phyloP scores from a whole-genome alignment of 2,888 invertebrate species.

The Margaritifera margaritifera region DNA sequence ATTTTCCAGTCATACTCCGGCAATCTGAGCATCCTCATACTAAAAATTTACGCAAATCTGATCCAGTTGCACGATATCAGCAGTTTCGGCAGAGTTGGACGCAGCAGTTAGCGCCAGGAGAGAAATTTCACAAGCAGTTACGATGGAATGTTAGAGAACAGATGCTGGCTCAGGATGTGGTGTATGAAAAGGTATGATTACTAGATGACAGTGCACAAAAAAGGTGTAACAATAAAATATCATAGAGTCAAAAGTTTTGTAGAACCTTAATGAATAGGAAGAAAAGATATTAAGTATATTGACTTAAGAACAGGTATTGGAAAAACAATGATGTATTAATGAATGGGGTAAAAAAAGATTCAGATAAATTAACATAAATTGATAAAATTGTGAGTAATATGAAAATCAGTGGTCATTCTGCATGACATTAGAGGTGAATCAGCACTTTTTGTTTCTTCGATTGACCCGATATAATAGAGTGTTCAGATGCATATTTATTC shows the following conservation, averaged over 20 bases:
- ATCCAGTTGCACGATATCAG: conserved; percentile 67
- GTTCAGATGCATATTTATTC: too few species aligned
- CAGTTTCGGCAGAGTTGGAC: conserved; percentile 67
- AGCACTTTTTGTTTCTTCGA: too few species aligned
- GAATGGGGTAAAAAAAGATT: too few species aligned
- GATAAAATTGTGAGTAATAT: too few species aligned
- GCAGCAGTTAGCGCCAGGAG: conserved; percentile 66
- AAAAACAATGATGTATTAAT: neutral
- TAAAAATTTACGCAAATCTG: conserved; percentile 59
- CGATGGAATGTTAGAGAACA: conserved; percentile 70
- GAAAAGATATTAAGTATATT: neutral
- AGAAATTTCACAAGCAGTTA: conserved; percentile 68
- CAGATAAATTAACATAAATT: too few species aligned
- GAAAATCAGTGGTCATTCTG: too few species aligned
- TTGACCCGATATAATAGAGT: too few species aligned
- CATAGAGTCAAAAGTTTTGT: neutral
- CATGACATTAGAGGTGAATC: too few species aligned
- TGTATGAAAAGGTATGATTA: conserved; percentile 63
- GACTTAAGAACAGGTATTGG: neutral
- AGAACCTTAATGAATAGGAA: neutral
- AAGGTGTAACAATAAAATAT: neutral
- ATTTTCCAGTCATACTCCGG: conserved; percentile 62
- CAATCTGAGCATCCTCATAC: conserved; percentile 63
- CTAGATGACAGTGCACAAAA: neutral
- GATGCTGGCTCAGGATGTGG: conserved; percentile 67